Evolutionary conservation across 2,888 invertebrate genomes (phyloP), one percentile per base, ranked within the genome.

Genomic region (Blera fallax): DNA sequence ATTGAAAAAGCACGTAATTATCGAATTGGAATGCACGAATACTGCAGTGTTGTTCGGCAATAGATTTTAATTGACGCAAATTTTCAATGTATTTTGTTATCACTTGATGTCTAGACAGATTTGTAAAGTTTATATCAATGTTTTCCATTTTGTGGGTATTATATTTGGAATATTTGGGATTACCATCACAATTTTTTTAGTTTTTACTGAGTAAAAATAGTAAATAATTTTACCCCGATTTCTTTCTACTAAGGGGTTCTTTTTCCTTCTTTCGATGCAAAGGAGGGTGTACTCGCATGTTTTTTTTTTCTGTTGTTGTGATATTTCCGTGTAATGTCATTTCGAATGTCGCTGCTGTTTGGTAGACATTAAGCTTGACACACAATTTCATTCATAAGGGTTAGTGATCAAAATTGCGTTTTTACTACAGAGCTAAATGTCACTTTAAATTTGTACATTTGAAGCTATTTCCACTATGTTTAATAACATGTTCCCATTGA

Each of bases 21-120:
- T 94, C 93, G 87, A 96, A 94, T 90, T 95, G 94, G 40, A 93
- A 92, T 82, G 95, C 94, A 43, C 93, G 93, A 87, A 96, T 92
- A 64, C 94, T 94, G 87, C 94, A 93, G 18, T 89, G 89, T 69
- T 93, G 92, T 87, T 92, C 92, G 74, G 95, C 95, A 89, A 94
- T 92, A 87, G 93, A 91, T 88, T 93, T 94, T 48, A 96, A 91
- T 88, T 93, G 93, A 87, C 93, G 93, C 62, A 96, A 93, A 87
- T 94, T 93, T 87, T 93, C 92, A 70, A 93, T 93, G 90, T 95
- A 94, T 85, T 93, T 92, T 85, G 91, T 90, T 83, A 94, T 88
- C 50, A 93, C 87, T 88, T 93, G 91, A 87, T 91, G 89, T 76
- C 90, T 90, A 87, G 90, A 88, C 89, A 88, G 64, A 93, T 87